Percentiles rank a stretch among this genome's conserved stretches.
Conservation (phyloP, 2,113 vertebrate species). For the Coregonus clupeaformis region DNA sequence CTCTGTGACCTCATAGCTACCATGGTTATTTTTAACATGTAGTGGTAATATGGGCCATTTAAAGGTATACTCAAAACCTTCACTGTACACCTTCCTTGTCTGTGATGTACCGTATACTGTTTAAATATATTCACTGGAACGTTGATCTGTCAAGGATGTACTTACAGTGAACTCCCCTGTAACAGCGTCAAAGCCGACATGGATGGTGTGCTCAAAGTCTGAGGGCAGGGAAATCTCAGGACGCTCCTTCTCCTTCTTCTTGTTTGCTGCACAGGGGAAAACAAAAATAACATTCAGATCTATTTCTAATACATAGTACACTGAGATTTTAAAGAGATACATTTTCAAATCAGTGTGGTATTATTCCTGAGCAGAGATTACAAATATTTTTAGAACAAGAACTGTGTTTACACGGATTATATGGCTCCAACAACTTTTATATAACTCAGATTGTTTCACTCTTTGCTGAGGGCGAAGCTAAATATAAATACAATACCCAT, state of each 20-base stretch:
- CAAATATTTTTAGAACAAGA: no score
- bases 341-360: no score
- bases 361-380: no score
- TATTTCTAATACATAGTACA: background rate
- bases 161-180: constrained; percentile 99
- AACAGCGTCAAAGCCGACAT: constrained; percentile 97
- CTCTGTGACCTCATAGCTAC: background rate
- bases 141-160: constrained; percentile 25
- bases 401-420: no score
- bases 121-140: background rate
- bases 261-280: constrained; percentile 83
- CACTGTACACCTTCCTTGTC: no score
- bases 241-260: constrained; percentile 99
- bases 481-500: background rate
- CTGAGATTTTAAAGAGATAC: background rate
- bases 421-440: no score
- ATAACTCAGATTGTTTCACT: background rate
- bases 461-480: background rate
- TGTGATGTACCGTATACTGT: no score
- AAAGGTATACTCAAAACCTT: background rate
- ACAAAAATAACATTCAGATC: background rate
- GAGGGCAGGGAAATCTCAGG: constrained; percentile 98
- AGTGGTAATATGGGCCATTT: background rate
- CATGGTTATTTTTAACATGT: background rate
- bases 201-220: constrained; percentile 98